A percentile compares a stretch with the other conserved stretches of the same genome.
Conservation (phyloP, 2,113 vertebrate species). For the Alexandromys fortis region DNA sequence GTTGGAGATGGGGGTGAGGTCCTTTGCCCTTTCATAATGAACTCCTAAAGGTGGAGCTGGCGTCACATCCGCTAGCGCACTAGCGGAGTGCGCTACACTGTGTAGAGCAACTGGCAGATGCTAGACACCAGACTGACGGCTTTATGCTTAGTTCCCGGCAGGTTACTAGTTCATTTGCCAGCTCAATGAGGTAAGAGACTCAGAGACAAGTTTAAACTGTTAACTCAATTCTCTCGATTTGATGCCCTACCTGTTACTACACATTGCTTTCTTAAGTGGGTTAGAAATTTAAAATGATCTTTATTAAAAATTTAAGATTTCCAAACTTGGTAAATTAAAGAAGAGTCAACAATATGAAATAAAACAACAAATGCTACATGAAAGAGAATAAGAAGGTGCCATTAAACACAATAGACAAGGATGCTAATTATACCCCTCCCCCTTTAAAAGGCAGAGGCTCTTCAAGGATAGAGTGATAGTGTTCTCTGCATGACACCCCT, state of each 20-base stretch:
- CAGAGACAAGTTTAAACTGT: conserved; percentile 33
- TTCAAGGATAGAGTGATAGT: conserved; percentile 2
- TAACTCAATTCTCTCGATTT: background rate
- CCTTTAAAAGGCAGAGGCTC: background rate
- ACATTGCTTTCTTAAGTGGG: background rate
- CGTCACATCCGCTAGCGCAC: background rate
- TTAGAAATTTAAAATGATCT: background rate
- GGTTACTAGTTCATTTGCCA: background rate
- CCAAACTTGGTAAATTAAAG: background rate
- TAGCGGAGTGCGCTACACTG: background rate
- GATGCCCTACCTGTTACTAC: background rate
- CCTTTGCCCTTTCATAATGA: background rate
- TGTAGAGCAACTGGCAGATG: background rate
- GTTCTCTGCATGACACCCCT: background rate
- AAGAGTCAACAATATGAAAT: conserved; percentile 10
- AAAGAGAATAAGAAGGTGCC: conserved; percentile 28
- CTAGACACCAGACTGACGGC: background rate
- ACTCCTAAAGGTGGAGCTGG: background rate
- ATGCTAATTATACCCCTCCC: background rate
- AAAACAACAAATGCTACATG: background rate
- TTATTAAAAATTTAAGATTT: conserved; percentile 47
- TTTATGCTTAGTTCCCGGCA: conserved; percentile 6
- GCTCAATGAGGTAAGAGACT: conserved; percentile 27
- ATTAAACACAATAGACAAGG: background rate
- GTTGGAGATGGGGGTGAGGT: background rate